phyloP scores from a whole-genome alignment of 2,888 invertebrate genomes.

The Acrobeloides nanus region DNA sequence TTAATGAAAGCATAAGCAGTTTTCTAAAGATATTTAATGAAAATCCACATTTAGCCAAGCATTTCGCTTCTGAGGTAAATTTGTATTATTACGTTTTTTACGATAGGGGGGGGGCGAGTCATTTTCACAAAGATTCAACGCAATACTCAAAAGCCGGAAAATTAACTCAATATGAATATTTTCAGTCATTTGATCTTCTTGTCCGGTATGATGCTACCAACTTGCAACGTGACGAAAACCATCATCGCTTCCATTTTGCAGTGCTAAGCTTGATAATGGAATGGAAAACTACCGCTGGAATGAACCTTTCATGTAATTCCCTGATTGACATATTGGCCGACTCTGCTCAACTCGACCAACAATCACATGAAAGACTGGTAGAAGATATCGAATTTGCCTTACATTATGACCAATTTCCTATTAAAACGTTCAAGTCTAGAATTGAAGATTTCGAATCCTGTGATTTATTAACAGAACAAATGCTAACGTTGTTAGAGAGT shows the following conservation, averaged over 20 bases:
- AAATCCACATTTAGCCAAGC: conserved; percentile 4
- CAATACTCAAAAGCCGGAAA: no score
- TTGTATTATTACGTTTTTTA: no score
- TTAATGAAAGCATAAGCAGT: not conserved
- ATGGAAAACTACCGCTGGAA: not conserved
- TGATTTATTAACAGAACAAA: no score
- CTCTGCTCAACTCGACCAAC: not conserved
- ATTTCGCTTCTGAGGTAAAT: conserved; percentile 8
- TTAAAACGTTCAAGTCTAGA: no score
- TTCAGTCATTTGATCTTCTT: conserved; percentile 7
- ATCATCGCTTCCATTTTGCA: conserved; percentile 5
- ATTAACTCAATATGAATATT: no score
- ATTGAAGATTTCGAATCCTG: no score
- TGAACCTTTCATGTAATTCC: no score
- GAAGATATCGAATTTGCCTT: conserved; percentile 1
- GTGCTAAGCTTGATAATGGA: not conserved
- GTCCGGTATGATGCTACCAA: conserved; percentile 6
- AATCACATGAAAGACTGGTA: not conserved
- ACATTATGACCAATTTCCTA: not conserved
- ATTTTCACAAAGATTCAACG: no score
- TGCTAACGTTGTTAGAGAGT: no score
- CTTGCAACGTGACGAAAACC: not conserved
- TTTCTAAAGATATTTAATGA: conserved; percentile 3
- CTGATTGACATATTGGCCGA: not conserved
- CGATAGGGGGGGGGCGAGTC: no score